phyloP scores from a whole-genome alignment of 53 echinoderm and acorn worm species.

The Echinometra lucunter region DNA sequence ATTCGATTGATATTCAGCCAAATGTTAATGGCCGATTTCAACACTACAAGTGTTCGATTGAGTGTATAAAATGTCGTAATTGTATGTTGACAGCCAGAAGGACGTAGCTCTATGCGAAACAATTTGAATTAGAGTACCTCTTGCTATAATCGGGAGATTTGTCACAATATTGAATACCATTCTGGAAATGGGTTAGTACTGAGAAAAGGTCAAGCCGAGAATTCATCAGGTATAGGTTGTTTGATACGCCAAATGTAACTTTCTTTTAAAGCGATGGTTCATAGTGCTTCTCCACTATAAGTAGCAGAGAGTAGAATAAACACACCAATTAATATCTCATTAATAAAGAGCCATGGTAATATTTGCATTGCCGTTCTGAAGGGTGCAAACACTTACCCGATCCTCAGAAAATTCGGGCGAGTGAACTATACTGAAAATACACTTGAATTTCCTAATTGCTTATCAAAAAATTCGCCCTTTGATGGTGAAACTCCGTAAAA shows the following conservation, averaged over 20 bases:
- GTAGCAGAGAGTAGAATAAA: background rate
- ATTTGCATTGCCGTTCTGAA: no score
- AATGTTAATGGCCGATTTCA: background rate
- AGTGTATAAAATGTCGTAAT: constrained; percentile 15
- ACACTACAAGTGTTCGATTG: background rate
- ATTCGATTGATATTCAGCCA: background rate
- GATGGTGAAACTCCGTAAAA: no score
- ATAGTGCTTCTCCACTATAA: background rate
- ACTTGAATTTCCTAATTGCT: no score
- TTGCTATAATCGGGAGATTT: background rate
- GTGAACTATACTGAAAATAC: no score
- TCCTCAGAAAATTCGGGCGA: no score
- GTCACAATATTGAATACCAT: background rate
- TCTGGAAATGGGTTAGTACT: background rate
- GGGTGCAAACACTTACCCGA: no score
- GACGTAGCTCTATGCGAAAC: background rate
- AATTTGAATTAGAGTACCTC: background rate
- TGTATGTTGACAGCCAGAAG: background rate
- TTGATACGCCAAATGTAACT: no score
- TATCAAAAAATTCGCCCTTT: no score
- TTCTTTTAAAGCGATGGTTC: background rate
- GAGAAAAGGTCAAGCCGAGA: background rate
- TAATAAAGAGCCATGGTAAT: background rate
- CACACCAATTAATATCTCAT: background rate
- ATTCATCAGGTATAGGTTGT: background rate